These are phyloP conservation scores for Zaprionus gabonicus DNA, from an alignment of 1,140 invertebrate genomes.

Conservation along the genomic window DNA sequence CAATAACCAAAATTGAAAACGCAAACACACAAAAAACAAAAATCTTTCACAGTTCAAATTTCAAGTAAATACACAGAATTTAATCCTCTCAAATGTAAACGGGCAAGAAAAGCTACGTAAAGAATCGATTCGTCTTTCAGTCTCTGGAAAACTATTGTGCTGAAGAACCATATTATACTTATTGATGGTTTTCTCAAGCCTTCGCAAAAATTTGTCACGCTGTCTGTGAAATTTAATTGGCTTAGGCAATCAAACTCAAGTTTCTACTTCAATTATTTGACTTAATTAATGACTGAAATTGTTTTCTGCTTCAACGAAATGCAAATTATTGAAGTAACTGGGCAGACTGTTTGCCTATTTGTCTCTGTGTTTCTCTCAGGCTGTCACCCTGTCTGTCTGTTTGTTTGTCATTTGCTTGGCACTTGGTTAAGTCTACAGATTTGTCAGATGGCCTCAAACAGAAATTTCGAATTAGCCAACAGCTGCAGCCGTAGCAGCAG, in stretches of 20 bases:
- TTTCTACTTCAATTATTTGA: conserved; percentile 18
- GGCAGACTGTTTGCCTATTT: not conserved
- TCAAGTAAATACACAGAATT: conserved; percentile 2
- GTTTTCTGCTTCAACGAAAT: conserved; percentile 3
- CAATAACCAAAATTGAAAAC: conserved; percentile 23
- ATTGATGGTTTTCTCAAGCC: not conserved
- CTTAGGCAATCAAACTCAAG: conserved; percentile 13
- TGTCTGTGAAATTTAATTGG: conserved; percentile 4
- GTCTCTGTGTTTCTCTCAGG: not conserved
- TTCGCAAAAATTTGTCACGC: not conserved
- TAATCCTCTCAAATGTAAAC: conserved; percentile 26
- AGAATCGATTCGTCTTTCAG: not conserved
- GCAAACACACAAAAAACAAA: conserved; percentile 4
- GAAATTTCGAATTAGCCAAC: conserved; percentile 44
- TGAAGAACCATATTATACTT: not conserved
- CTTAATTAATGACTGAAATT: conserved; percentile 21
- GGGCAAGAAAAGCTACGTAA: not conserved
- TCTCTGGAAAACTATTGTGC: not conserved
- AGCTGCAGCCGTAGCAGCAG: not conserved
- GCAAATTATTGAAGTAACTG: conserved; percentile 32
- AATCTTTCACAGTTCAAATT: conserved; percentile 22
- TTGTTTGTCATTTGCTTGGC: conserved; percentile 18
- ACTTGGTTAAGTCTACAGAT: conserved; percentile 37
- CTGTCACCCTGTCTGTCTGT: not conserved
- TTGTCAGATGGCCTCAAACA: conserved; percentile 32